These are phyloP conservation scores for Thymelicus acteon DNA, from an alignment of 2,888 invertebrate species.

Conservation along the genomic window DNA sequence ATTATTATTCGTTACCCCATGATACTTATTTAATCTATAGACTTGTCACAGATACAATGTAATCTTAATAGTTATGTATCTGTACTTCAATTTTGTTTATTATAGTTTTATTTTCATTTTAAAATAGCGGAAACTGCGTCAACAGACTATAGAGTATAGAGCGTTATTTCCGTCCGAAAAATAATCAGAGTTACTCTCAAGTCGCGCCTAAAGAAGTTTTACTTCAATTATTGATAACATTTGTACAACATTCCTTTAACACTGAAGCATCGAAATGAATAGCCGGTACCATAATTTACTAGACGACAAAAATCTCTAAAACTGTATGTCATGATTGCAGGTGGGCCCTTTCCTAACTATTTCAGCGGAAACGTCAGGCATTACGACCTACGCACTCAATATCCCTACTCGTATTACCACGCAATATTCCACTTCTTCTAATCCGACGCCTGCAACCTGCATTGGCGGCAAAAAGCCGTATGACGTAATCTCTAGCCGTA, in stretches of 20 bases:
- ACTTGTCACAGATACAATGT: no score
- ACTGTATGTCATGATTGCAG: slow-evolving; percentile 5
- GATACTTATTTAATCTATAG: no score
- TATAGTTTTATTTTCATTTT: no score
- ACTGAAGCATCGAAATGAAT: neutral
- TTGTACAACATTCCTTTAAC: neutral
- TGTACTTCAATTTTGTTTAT: no score
- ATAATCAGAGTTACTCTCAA: no score
- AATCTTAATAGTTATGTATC: no score
- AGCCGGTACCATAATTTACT: neutral
- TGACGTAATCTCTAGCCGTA: slow-evolving; percentile 41
- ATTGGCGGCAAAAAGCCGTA: slow-evolving; percentile 51
- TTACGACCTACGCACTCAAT: slow-evolving; percentile 3
- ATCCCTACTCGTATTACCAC: slow-evolving; percentile 6
- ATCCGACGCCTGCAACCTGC: slow-evolving; percentile 40
- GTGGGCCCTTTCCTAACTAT: slow-evolving; percentile 7
- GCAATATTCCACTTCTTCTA: slow-evolving; percentile 19
- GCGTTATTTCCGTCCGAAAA: no score
- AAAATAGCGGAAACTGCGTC: no score
- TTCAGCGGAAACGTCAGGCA: slow-evolving; percentile 8
- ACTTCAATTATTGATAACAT: neutral
- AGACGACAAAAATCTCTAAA: neutral
- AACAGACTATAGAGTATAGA: no score
- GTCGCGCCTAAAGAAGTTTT: no score
- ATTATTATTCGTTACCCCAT: no score